Percentiles rank a stretch among this genome's conserved stretches.
Evolutionary conservation across 2,113 vertebrate species (phyloP).

Genomic region (Microcebus ravelobensis): DNA sequence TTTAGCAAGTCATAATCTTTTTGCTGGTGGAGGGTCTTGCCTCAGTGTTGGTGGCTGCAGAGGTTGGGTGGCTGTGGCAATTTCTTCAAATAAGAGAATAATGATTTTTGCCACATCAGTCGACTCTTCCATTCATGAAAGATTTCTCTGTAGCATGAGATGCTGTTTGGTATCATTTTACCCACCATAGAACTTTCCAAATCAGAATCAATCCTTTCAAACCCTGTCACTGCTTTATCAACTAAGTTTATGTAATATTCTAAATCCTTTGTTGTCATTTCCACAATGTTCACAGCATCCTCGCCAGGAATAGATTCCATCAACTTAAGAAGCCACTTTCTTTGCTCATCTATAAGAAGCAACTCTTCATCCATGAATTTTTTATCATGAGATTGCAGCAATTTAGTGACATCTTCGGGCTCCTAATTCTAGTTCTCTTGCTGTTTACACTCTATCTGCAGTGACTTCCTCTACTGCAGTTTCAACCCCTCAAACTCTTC

Average conservation of each 20-base stretch:
- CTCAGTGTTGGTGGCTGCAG: no score
- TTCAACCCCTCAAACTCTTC: neutral
- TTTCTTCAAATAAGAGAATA: no score
- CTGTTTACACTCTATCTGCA: neutral
- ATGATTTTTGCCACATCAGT: no score
- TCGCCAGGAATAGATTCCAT: neutral
- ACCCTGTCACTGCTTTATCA: neutral
- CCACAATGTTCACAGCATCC: neutral
- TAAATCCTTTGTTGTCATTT: neutral
- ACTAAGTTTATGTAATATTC: neutral
- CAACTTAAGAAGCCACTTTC: neutral
- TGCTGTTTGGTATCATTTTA: neutral
- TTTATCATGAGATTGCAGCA: neutral
- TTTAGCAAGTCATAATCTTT: no score
- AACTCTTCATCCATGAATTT: neutral
- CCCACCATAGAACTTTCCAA: neutral
- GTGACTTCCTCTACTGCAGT: neutral
- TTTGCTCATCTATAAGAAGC: neutral
- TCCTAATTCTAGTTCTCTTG: neutral
- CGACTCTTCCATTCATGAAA: neutral
- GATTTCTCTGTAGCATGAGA: neutral
- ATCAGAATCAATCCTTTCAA: neutral
- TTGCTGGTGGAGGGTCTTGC: no score
- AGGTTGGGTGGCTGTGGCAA: no score
- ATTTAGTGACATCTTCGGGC: neutral